These are phyloP conservation scores for Balanococcus diminutus DNA, from an alignment of 2,888 invertebrate genomes.

Conservation along the genomic window DNA sequence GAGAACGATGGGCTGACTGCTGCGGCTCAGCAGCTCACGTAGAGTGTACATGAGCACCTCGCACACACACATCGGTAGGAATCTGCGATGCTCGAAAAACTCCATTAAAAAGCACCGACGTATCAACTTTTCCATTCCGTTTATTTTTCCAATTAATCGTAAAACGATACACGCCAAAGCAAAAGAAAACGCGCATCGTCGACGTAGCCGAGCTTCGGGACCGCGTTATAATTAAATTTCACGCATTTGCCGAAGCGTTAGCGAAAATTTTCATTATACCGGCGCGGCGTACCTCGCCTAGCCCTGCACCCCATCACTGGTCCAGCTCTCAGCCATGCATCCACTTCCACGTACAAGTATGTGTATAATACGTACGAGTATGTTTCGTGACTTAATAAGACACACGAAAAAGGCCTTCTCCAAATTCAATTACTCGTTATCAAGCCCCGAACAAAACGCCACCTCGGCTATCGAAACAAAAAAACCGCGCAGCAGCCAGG, in stretches of 20 bases:
- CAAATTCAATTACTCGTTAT: constrained; percentile 22
- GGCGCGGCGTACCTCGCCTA: not conserved
- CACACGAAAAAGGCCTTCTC: not conserved
- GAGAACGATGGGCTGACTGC: too few relatives aligned
- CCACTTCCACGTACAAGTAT: not conserved
- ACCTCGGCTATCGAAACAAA: too few relatives aligned
- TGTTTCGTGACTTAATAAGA: constrained; percentile 10
- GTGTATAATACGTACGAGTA: not conserved
- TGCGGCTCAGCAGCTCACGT: too few relatives aligned
- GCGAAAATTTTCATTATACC: constrained; percentile 30
- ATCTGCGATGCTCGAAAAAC: not conserved
- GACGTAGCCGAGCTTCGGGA: not conserved
- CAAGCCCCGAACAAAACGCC: not conserved
- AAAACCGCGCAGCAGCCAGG: too few relatives aligned
- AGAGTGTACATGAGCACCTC: too few relatives aligned
- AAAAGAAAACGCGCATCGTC: constrained; percentile 36
- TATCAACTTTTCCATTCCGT: constrained; percentile 43
- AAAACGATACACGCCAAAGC: constrained; percentile 36
- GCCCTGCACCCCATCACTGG: not conserved
- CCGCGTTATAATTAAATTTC: constrained; percentile 39
- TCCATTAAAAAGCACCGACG: constrained; percentile 34
- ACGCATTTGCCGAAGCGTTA: constrained; percentile 22
- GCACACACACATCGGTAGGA: too few relatives aligned
- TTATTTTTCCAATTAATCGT: constrained; percentile 44
- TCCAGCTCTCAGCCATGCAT: not conserved